These are phyloP conservation scores for Archips xylosteana DNA, from an alignment of 2,888 invertebrate genomes.

Conservation along the genomic window DNA sequence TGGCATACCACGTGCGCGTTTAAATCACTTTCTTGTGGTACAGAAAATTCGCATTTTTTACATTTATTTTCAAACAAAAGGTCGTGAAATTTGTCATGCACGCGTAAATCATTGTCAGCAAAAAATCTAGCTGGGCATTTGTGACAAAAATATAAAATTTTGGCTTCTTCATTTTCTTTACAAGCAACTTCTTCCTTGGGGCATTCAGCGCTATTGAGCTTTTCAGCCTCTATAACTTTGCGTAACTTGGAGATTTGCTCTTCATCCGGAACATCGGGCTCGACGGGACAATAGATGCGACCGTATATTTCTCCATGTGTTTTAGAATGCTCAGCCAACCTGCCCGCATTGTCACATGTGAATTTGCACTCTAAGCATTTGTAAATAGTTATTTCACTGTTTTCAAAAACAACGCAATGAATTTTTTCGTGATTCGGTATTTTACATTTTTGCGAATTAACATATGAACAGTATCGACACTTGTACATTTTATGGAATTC, in stretches of 20 bases:
- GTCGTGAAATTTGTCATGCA: conserved; percentile 90
- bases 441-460: conserved; percentile 92
- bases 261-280: conserved; percentile 87
- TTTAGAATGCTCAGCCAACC: conserved; percentile 90
- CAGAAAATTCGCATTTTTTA: conserved; percentile 91
- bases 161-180: conserved; percentile 64
- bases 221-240: conserved; percentile 74
- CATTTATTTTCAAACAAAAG: conserved; percentile 88
- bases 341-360: conserved; percentile 89
- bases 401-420: conserved; percentile 86
- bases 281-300: conserved; percentile 89
- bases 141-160: conserved; percentile 90
- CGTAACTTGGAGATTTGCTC: conserved; percentile 85
- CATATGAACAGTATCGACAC: conserved; percentile 94
- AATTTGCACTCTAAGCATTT: conserved; percentile 93
- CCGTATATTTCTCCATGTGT: conserved; percentile 90
- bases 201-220: conserved; percentile 58
- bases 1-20: conserved; percentile 90
- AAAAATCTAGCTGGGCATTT: conserved; percentile 94
- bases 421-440: conserved; percentile 94
- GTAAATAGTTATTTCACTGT: conserved; percentile 81
- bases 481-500: conserved; percentile 93
- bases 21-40: conserved; percentile 89
- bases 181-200: conserved; percentile 59
- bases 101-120: conserved; percentile 89